phyloP scores from a whole-genome alignment of 1,140 invertebrate genomes.

The Maconellicoccus hirsutus region DNA sequence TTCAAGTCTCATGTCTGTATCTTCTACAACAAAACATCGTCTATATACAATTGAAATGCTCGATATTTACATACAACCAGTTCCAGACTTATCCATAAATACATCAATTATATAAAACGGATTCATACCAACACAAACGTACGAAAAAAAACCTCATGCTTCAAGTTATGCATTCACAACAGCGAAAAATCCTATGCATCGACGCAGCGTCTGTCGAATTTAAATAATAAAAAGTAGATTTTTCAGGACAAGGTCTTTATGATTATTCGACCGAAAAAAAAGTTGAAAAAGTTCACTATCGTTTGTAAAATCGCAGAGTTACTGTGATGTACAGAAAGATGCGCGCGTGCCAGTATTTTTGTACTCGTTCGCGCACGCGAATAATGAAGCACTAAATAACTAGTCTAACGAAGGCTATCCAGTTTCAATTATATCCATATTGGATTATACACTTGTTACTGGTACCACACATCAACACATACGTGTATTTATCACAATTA shows the following conservation, averaged over 20 bases:
- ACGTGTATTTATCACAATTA: background rate
- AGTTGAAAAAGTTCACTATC: background rate
- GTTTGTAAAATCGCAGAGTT: background rate
- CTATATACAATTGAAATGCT: too few species aligned
- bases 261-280: background rate
- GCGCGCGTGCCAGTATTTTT: background rate
- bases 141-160: too few species aligned
- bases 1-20: too few species aligned
- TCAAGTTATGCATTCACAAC: too few species aligned
- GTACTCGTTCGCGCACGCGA: background rate
- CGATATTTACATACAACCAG: too few species aligned
- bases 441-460: constrained; percentile 5
- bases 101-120: too few species aligned
- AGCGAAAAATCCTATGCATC: too few species aligned
- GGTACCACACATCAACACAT: background rate
- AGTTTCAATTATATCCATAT: constrained; percentile 1
- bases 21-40: background rate
- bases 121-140: too few species aligned
- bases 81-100: too few species aligned
- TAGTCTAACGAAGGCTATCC: constrained; percentile 2
- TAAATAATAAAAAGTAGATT: background rate
- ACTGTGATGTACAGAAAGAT: background rate
- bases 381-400: constrained; percentile 5
- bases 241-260: background rate
- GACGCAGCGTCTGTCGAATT: background rate